Conservation (phyloP, 2,113 vertebrate genomes). For the Candoia aspera region DNA sequence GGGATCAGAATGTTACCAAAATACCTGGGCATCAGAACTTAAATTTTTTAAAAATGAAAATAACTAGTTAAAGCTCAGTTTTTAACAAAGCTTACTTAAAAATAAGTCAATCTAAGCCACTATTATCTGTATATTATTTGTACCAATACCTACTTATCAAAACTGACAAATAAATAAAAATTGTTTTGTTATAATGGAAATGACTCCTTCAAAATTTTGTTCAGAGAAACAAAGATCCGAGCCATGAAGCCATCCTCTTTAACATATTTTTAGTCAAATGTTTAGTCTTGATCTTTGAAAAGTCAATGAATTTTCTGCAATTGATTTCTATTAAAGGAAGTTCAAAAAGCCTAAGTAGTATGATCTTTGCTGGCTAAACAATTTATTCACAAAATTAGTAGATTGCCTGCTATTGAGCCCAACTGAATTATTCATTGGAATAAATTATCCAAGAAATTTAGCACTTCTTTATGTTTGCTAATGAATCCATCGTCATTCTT, state of each 20-base stretch:
- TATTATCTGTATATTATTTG: not conserved
- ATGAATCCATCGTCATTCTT: conserved; percentile 68
- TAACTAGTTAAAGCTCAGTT: not conserved
- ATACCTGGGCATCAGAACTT: not conserved
- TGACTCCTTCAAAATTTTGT: not conserved
- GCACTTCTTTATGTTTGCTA: conserved; percentile 71
- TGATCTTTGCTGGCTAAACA: conserved; percentile 58
- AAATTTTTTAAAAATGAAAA: not conserved
- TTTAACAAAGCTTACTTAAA: not conserved
- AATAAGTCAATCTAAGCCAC: not conserved
- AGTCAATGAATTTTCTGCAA: conserved; percentile 20
- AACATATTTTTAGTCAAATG: conserved; percentile 13
- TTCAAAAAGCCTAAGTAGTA: conserved; percentile 43
- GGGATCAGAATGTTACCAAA: not conserved
- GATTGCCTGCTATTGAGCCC: conserved; percentile 51
- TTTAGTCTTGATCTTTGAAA: conserved; percentile 16
- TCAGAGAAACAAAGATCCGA: not conserved
- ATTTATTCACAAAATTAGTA: conserved; percentile 70
- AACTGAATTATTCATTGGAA: conserved; percentile 73
- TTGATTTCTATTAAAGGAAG: not conserved
- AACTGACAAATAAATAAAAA: not conserved
- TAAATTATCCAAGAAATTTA: conserved; percentile 72
- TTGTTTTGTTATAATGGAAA: not conserved
- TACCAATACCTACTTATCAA: not conserved
- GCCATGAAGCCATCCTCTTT: not conserved